A percentile compares a stretch with the other conserved stretches of the same genome.
Evolutionary conservation across 2,797 vertebrate genomes (phyloP).

Genomic region (Crocidura indochinensis): DNA sequence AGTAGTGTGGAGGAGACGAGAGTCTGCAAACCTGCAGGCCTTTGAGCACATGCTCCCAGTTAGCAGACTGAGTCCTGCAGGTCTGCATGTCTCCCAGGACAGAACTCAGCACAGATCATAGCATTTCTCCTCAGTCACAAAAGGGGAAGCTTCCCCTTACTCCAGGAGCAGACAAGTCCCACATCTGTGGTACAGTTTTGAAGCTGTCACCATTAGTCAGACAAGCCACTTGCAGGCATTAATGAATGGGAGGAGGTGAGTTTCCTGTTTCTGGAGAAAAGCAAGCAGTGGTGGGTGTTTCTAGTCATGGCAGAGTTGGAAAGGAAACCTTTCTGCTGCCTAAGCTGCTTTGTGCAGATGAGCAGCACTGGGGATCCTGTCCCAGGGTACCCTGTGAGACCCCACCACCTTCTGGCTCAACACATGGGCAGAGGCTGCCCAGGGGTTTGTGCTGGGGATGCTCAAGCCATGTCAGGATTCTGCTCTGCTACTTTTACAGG

Average conservation of each 20-base stretch:
- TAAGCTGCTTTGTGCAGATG: not conserved
- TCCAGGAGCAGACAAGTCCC: too few relatives aligned
- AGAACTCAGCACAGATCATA: not conserved
- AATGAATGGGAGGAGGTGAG: not conserved
- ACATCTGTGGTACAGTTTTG: not conserved
- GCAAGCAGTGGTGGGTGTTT: not conserved
- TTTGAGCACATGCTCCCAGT: too few relatives aligned
- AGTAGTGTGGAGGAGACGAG: too few relatives aligned
- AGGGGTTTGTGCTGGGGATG: not conserved
- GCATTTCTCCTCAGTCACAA: not conserved
- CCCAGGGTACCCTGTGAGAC: not conserved
- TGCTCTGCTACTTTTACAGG: too few relatives aligned
- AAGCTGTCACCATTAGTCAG: not conserved
- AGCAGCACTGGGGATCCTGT: not conserved
- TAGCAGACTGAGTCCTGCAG: rapidly evolving
- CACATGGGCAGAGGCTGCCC: not conserved
- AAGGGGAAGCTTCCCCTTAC: not conserved
- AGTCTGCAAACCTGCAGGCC: too few relatives aligned
- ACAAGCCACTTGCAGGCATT: not conserved
- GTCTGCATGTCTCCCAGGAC: not conserved
- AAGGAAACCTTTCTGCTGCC: not conserved
- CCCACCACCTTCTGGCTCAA: not conserved
- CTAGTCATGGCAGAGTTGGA: not conserved
- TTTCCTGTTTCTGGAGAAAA: not conserved
- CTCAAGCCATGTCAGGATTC: not conserved